Base-by-base conservation (phyloP, 2,113 vertebrate species). In the Xyrauchen texanus region DNA sequence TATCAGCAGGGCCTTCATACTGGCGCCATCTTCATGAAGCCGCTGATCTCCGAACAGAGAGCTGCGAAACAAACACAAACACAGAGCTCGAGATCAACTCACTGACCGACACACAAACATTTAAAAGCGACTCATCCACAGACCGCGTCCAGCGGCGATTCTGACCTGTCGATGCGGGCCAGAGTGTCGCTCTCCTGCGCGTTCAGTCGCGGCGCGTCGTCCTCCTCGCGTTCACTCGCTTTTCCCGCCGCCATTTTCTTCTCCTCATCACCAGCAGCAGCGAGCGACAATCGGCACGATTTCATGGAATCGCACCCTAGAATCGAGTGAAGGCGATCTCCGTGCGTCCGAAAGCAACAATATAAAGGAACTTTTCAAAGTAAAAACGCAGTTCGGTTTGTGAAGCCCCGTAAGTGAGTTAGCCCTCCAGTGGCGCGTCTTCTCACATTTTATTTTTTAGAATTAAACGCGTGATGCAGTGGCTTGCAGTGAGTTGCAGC, bases 241-340 rank as follows among this genome's bases (percentile, higher is more conserved):
- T 96, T 95, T 95, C 94, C 94, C 94, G 96, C 95, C 96, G 96
- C 96, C 96, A 98, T 98, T 97, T 98, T 98, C 95, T 97, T 94
- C 94, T 96, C 95, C 95, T 98, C 96, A 98, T 96, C 95, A 94
- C 94, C 95, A 93, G 93, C 89, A 89, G 85, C 92, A 86, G 90
- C 75, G 88, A 96, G 95, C 95, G 96, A 97, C 94, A 95, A 95
- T 94, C 95, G 95, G 93, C 95, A 95, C 95, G 96, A 95, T 93
- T 96, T 97, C 96, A 98, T 97, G 93, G 92, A 90, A 91, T 91
- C 89, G 91, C 91, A 88, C 47, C 70, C 82, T 89, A 89, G 88
- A 88, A 90, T 89, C 89, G 90, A 91, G 71, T 16, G 46, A 44
- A 81, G 83, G 85, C 82, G 77, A 80, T 85, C 77, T 87, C 89